Conservation (phyloP, 2,888 invertebrate species). For the Dolomedes plantarius region DNA sequence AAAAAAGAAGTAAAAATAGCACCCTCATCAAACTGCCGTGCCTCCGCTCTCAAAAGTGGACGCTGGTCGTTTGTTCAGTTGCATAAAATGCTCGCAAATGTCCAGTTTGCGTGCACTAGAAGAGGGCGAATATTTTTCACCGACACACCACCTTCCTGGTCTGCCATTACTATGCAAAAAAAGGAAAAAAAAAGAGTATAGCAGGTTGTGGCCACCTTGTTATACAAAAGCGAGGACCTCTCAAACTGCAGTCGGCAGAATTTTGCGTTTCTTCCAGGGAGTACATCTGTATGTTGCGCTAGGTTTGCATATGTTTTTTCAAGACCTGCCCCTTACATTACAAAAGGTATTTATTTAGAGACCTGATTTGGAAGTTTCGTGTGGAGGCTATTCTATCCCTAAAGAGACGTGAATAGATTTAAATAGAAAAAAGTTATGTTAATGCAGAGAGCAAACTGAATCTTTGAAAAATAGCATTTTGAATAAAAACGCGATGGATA, state of each 20-base stretch:
- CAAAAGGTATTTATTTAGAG: neutral
- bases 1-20: neutral
- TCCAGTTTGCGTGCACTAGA: conserved; percentile 59
- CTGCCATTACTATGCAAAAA: conserved; percentile 20
- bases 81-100: conserved; percentile 51
- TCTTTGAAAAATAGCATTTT: too few relatives aligned
- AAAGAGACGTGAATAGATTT: neutral
- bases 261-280: neutral
- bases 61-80: conserved; percentile 56
- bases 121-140: neutral
- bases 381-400: neutral
- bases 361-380: neutral
- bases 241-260: neutral
- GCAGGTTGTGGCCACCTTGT: neutral
- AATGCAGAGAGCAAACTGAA: too few relatives aligned
- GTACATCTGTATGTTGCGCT: neutral
- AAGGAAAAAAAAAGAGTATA: too few relatives aligned
- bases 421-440: neutral
- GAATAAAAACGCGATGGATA: too few relatives aligned
- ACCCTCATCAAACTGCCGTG: conserved; percentile 19
- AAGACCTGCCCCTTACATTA: neutral
- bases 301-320: neutral
- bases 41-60: conserved; percentile 22
- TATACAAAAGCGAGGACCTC: neutral
- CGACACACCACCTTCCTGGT: neutral